Conservation (phyloP, 2,797 vertebrate genomes). For the Cynopterus sphinx region DNA sequence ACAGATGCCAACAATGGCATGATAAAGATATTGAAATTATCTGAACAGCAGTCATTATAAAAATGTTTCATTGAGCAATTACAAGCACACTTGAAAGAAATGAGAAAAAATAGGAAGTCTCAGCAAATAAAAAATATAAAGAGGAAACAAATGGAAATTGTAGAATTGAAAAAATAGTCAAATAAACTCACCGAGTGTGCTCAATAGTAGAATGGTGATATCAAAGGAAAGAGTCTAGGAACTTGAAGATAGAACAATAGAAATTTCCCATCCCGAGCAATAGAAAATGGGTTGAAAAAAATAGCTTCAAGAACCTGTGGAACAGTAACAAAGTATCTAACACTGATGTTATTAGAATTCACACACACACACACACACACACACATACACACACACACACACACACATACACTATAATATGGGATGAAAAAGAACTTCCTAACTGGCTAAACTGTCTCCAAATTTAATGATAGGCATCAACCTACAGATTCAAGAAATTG, state of each 20-base stretch:
- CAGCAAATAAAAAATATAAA: neutral
- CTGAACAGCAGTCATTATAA: neutral
- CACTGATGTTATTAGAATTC: neutral
- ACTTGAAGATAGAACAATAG: neutral
- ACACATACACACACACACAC: neutral
- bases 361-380: neutral
- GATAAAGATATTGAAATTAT: neutral
- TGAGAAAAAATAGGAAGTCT: neutral
- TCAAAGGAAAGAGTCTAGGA: neutral
- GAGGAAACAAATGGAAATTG: neutral
- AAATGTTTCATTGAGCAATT: neutral
- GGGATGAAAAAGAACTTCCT: neutral
- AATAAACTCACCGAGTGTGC: neutral
- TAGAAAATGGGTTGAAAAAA: neutral
- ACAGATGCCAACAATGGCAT: neutral
- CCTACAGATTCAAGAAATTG: neutral
- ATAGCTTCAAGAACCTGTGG: neutral
- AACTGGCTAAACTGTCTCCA: neutral
- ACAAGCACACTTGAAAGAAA: neutral
- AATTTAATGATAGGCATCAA: neutral
- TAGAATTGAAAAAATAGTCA: neutral
- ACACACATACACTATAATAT: neutral
- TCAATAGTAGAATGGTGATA: neutral
- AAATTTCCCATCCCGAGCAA: neutral
- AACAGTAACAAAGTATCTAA: neutral